phyloP scores from a whole-genome alignment of 2,113 vertebrate genomes.

The Upupa epops region DNA sequence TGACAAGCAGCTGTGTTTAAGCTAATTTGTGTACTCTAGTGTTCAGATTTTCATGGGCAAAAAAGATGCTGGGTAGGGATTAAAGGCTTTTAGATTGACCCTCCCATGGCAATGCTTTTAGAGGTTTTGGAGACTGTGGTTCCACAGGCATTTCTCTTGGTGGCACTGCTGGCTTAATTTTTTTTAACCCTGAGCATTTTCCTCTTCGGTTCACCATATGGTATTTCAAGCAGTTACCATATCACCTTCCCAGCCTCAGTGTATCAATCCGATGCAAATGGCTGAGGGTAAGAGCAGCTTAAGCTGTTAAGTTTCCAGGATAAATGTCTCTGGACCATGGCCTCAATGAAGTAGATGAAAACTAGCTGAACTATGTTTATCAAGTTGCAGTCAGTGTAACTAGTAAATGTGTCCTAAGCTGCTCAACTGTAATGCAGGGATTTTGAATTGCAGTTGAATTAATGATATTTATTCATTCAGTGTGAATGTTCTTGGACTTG shows the following conservation, averaged over 20 bases:
- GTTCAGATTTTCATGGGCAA: neutral
- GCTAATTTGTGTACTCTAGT: neutral
- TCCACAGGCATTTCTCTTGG: constrained; percentile 67
- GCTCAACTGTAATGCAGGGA: neutral
- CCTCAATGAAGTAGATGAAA: neutral
- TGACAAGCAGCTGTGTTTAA: neutral
- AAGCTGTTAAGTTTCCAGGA: neutral
- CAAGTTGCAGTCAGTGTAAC: neutral
- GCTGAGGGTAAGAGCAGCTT: neutral
- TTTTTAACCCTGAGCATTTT: constrained; percentile 45
- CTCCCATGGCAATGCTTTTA: neutral
- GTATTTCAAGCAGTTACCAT: neutral
- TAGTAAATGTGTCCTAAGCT: neutral
- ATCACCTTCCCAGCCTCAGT: no score
- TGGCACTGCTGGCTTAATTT: constrained; percentile 69
- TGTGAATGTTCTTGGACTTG: neutral
- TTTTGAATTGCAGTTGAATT: neutral
- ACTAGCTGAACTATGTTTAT: neutral
- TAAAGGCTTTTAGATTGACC: neutral
- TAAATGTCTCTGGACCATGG: neutral
- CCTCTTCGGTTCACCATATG: neutral
- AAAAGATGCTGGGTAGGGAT: neutral
- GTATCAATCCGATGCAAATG: neutral
- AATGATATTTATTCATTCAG: neutral
- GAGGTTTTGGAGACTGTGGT: constrained; percentile 55